Base-by-base conservation (phyloP, 2,797 vertebrate species). In the Sebastes goodei region DNA sequence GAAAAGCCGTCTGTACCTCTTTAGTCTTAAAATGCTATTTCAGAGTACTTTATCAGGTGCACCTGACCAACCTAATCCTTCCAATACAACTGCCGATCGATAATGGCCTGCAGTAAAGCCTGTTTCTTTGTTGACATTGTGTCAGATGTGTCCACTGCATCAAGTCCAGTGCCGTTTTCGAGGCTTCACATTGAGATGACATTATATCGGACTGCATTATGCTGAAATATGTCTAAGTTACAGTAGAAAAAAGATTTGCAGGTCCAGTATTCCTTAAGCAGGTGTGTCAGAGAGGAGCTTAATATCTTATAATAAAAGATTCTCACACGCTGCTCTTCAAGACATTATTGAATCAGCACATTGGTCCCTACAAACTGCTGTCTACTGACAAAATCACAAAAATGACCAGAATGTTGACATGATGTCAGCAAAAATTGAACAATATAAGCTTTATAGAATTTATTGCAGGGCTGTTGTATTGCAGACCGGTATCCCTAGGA, bases 351-450 rank as follows among this genome's bases (percentile, higher is more conserved):
- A 72, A 82, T 73, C 62, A 5, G 15, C 63, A 35, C 52, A 21
- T 29, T 0, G 0, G 1, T 32, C 57, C 38, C 49, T 10, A 20
- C 1, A 42, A 64, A 11, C 6, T 0, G 0, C n/a, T 60, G 59
- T 64, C 33, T 14, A 52, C 21, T 52, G 52, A 55, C 8, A 61
- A 68, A 72, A 67, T 68, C 42, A 25, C 52, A 38, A 20, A 62
- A 15, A 60, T 30, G 38, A 21, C 46, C 32, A 55, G 56, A 21
- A 52, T 21, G 38, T 55, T 59, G 42, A 46, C 35, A 63, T 7
- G 7, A 21, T 42, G 29, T 71, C 62, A 82, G 65, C 66, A 67
- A 66, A 73, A 59, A 42, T 4, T 7, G 4, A 63, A 56, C 33
- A 46, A 21, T 55, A 62, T 23, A 15, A 29, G 46, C 29, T 38